A percentile compares a stretch with the other conserved stretches of the same genome.
Conservation (phyloP, 2,113 vertebrate species). For the Phoxinus phoxinus region DNA sequence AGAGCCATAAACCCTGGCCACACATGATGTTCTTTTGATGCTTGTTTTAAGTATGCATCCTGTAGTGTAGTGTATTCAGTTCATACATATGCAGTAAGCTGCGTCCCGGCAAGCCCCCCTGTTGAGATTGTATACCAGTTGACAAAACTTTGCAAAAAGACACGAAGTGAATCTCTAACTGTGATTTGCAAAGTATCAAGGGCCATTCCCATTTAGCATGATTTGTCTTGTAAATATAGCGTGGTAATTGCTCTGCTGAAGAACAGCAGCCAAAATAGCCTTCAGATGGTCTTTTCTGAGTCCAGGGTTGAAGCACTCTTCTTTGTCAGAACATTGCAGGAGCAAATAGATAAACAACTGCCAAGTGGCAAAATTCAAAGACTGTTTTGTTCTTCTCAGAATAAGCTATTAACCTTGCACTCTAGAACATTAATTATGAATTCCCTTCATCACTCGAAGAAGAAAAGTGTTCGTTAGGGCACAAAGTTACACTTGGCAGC, state of each 20-base stretch:
- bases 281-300: neutral
- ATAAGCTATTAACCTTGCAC: conserved; percentile 47
- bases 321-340: neutral
- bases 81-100: conserved; percentile 7
- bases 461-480: conserved; percentile 27
- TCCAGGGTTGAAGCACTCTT: neutral
- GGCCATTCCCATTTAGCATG: neutral
- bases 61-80: neutral
- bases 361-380: conserved; percentile 39
- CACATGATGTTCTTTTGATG: neutral
- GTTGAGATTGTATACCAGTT: neutral
- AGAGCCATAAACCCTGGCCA: conserved; percentile 8
- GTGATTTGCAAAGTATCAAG: conserved; percentile 10
- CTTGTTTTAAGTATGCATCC: neutral
- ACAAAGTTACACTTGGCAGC: conserved; percentile 48
- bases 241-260: conserved; percentile 20
- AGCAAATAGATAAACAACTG: conserved; percentile 21
- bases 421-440: conserved; percentile 51
- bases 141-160: neutral
- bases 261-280: conserved; percentile 8
- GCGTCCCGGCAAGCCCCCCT: neutral
- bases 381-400: conserved; percentile 34
- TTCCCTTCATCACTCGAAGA: conserved; percentile 25
- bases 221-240: neutral
- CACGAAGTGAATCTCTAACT: neutral